Evolutionary conservation across 2,888 invertebrate species (phyloP).

Genomic region (Liodrosophila aerea): DNA sequence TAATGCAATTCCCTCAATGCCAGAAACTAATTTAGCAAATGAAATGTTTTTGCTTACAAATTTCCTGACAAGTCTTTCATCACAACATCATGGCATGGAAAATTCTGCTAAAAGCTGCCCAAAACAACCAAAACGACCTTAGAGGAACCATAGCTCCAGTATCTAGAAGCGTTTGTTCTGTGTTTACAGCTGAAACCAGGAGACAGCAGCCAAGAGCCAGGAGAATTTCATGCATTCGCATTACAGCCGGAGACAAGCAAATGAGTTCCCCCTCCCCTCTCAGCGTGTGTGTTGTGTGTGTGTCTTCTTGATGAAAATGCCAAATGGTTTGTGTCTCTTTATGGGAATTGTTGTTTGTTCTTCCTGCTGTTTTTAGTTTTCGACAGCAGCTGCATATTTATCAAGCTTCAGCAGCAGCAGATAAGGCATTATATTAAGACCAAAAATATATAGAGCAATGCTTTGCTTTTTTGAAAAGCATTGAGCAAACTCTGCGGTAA

Average conservation of each 20-base stretch:
- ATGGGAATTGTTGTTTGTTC: conserved; percentile 77
- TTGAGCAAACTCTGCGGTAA: conserved; percentile 14
- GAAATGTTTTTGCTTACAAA: conserved; percentile 71
- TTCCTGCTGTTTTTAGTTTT: conserved; percentile 57
- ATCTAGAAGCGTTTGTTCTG: conserved; percentile 31
- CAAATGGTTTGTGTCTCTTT: conserved; percentile 77
- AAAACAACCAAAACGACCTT: conserved; percentile 13
- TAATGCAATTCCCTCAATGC: conserved; percentile 66
- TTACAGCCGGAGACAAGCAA: conserved; percentile 71
- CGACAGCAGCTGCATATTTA: conserved; percentile 62
- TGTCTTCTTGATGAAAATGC: conserved; percentile 70
- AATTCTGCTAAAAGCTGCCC: conserved; percentile 21
- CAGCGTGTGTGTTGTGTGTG: conserved; percentile 15
- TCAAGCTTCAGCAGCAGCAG: conserved; percentile 32
- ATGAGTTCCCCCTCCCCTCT: conserved; percentile 48
- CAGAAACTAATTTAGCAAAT: conserved; percentile 69
- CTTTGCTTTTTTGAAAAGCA: conserved; percentile 1
- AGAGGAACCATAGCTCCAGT: conserved; percentile 1
- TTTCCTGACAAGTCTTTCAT: conserved; percentile 67
- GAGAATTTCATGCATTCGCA: conserved; percentile 63
- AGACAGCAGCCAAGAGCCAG: conserved; percentile 13
- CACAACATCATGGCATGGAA: conserved; percentile 41
- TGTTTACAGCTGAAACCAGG: conserved; percentile 51
- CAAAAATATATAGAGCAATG: conserved; percentile 15
- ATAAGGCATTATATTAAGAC: conserved; percentile 60